Evolutionary conservation across 1,140 invertebrate genomes (phyloP), one percentile per base, ranked within the genome.

Genomic region (Anastrepha ludens): DNA sequence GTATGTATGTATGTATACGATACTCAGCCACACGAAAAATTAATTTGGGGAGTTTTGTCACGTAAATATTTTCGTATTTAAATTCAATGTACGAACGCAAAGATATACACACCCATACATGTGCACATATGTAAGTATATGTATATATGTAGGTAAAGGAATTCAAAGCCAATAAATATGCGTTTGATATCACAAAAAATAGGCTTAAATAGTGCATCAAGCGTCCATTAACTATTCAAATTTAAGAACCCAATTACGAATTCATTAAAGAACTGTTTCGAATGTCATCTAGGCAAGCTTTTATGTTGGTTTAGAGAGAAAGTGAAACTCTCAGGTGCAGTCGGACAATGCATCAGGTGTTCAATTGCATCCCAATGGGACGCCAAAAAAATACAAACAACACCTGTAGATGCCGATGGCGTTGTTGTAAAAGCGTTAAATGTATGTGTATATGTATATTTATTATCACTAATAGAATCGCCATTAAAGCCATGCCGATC

Each of bases 121-220:
- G 29, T 29, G 29, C 1, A 29, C 29, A 29, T 29, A n/a, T n/a
- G n/a, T n/a, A 29, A 29, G 29, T 0, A 29, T 29, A 29, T 29
- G 29, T 1, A 29, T 29, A 29, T 29, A 47, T n/a, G 11, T 74
- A 55, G 0, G 13, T 81, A n/a, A 81, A 55, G 47, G 20, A 55
- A 81, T 17, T 17, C 44, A 3, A 81, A 58, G 44, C 47, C 9
- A 81, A 81, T 81, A 55, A 81, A 81, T 55, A 81, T 81, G 74
- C 74, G 17, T 81, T 81, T 81, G 74, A 55, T 55, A 81, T 20
- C 74, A 29, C 7, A 58, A 81, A 81, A 81, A 81, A 81, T 81
- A 8, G 47, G 74, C 44, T 81, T 81, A 20, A 81, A 81, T 81
- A 41, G 47, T 47, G 47, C 74, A 81, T 81, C 55, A 81, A 81